Percentiles rank a stretch among this genome's conserved stretches.
Conservation (phyloP, 2,113 vertebrate genomes). For the Campylomormyrus numenius region DNA sequence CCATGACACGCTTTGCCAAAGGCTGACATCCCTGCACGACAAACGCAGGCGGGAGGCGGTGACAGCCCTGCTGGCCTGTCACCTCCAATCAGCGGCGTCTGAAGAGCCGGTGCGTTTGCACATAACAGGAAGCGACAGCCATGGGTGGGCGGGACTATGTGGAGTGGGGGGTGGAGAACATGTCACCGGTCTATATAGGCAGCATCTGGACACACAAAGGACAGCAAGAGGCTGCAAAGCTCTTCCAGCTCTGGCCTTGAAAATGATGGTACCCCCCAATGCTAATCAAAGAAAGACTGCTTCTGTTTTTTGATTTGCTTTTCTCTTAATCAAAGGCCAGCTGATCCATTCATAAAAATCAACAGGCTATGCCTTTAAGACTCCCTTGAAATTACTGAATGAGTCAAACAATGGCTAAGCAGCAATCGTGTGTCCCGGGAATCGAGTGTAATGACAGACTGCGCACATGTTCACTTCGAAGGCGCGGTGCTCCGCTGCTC, state of each 20-base stretch:
- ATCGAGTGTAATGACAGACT: not conserved
- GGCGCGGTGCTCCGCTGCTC: not conserved
- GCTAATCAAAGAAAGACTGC: not conserved
- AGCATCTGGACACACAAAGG: constrained; percentile 1
- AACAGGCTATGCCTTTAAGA: not conserved
- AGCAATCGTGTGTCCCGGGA: not conserved
- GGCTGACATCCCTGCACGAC: not conserved
- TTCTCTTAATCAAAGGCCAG: not conserved
- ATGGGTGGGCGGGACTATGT: not conserved
- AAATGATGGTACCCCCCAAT: not conserved
- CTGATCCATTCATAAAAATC: constrained; percentile 7
- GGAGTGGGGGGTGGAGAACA: not conserved
- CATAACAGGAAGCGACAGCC: constrained; percentile 15
- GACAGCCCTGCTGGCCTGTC: not conserved
- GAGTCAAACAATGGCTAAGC: not conserved
- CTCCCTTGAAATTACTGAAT: constrained; percentile 7
- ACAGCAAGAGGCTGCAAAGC: not conserved
- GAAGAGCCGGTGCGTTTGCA: not conserved
- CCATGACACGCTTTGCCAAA: not conserved
- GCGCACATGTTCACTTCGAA: not conserved
- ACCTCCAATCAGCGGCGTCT: not conserved
- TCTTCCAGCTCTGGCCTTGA: not conserved
- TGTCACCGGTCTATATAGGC: not conserved
- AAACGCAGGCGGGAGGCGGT: not conserved
- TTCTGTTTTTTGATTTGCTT: not conserved